Percentiles rank a stretch among this genome's conserved stretches.
Evolutionary conservation across 1,140 invertebrate genomes (phyloP).

Genomic region (Lasaia peninsularis): DNA sequence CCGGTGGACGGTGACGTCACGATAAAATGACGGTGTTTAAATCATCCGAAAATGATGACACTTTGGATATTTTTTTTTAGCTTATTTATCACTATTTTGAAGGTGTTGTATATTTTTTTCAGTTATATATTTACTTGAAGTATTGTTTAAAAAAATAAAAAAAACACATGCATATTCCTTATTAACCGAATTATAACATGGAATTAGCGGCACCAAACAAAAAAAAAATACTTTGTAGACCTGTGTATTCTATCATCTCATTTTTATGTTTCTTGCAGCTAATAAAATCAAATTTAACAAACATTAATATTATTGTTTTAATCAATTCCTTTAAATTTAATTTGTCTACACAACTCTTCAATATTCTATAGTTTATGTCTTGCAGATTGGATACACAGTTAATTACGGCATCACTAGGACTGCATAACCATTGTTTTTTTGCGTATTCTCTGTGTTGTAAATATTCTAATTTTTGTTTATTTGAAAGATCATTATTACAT

Average conservation of each 20-base stretch:
- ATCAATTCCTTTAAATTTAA: constrained; percentile 22
- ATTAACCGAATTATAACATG: no score
- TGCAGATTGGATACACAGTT: constrained; percentile 21
- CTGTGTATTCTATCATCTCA: constrained; percentile 19
- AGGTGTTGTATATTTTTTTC: no score
- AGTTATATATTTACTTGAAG: no score
- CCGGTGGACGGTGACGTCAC: no score
- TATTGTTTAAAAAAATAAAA: no score
- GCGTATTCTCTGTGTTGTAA: constrained; percentile 24
- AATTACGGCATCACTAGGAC: constrained; percentile 21
- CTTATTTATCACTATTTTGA: no score
- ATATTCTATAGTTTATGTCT: constrained; percentile 20
- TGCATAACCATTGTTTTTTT: constrained; percentile 24
- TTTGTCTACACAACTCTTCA: constrained; percentile 21
- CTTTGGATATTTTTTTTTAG: no score
- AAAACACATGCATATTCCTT: no score
- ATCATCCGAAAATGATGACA: no score
- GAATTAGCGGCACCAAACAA: no score
- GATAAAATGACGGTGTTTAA: no score
- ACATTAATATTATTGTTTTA: constrained; percentile 21
- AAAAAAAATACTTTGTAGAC: no score
- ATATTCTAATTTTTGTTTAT: constrained; percentile 11
- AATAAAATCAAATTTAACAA: constrained; percentile 23
- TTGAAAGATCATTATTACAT: constrained; percentile 23
- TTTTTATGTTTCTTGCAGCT: constrained; percentile 26